Evolutionary conservation across 2,888 invertebrate species (phyloP).

Genomic region (Escarpia spicata): DNA sequence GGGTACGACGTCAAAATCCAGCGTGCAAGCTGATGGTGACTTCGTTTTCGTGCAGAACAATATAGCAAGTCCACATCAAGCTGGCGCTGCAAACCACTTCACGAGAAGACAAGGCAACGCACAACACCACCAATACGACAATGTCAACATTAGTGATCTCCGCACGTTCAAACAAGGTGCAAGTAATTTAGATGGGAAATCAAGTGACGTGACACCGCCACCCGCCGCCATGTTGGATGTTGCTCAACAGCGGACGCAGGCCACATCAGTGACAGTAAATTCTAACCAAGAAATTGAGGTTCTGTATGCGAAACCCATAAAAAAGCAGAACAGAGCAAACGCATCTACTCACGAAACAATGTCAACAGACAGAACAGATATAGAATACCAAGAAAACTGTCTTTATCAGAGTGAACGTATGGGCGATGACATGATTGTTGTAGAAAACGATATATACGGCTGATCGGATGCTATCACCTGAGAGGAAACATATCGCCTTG

Average conservation of each 20-base stretch:
- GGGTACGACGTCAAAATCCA: background rate
- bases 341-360: background rate
- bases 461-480: background rate
- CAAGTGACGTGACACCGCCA: background rate
- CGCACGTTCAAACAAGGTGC: background rate
- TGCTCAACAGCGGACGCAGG: background rate
- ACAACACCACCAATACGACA: background rate
- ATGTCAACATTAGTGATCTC: background rate
- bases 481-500: background rate
- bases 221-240: background rate
- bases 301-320: background rate
- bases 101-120: background rate
- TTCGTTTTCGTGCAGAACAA: constrained; percentile 16
- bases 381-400: background rate
- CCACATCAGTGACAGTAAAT: background rate
- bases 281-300: background rate
- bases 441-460: background rate
- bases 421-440: background rate
- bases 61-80: background rate
- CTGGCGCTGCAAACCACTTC: background rate
- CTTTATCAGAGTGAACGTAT: background rate
- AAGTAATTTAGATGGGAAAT: background rate
- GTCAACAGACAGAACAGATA: background rate
- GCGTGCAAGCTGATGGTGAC: background rate
- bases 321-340: background rate